Conservation (phyloP, 2,888 invertebrate species). For the Andrena camellia region DNA sequence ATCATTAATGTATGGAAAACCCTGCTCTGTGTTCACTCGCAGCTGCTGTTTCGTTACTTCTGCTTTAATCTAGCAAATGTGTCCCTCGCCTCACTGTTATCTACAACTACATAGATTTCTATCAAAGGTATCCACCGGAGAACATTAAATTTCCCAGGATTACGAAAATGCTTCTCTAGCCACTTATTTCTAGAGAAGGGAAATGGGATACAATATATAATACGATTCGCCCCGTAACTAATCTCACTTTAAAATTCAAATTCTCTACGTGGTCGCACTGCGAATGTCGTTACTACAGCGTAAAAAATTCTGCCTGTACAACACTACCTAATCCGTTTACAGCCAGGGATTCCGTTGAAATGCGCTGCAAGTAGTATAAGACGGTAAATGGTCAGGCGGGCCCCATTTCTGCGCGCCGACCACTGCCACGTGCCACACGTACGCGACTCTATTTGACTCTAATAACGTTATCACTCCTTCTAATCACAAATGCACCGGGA, state of each 20-base stretch:
- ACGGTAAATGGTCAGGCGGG: slow-evolving; percentile 7
- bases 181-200: not conserved
- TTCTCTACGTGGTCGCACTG: slow-evolving; percentile 32
- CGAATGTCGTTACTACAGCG: slow-evolving; percentile 3
- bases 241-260: slow-evolving; percentile 47
- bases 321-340: too few species aligned
- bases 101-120: too few species aligned
- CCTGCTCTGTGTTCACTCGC: not conserved
- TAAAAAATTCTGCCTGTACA: slow-evolving; percentile 8
- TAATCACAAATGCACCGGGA: not conserved
- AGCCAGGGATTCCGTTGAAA: not conserved
- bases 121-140: too few species aligned
- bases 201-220: slow-evolving; percentile 12
- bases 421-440: not conserved
- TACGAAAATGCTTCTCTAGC: too few species aligned
- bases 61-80: too few species aligned
- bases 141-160: too few species aligned
- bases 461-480: not conserved
- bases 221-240: slow-evolving; percentile 8
- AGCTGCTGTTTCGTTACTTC: not conserved
- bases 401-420: not conserved
- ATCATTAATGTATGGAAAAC: not conserved
- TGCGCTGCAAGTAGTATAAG: slow-evolving; percentile 6
- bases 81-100: too few species aligned
- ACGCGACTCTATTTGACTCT: too few species aligned